Base-by-base conservation (phyloP, 2,888 invertebrate species). In the Torymus tubicola region DNA sequence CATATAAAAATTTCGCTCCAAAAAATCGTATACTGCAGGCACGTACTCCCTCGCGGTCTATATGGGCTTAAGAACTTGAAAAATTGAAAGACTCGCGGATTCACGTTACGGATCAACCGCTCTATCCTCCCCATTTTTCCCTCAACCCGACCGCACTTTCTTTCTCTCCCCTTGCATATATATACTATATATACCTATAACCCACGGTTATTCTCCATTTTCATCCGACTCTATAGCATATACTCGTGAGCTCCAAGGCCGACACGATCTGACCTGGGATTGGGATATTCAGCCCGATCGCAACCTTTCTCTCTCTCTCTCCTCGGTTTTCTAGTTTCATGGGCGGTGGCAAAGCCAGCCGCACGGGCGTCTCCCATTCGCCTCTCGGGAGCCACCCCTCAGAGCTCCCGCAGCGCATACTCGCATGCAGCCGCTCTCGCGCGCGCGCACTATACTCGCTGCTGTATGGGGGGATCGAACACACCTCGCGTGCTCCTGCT, bases 371-470 rank as follows among this genome's bases (percentile, higher is more conserved):
- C 86, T 87, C 88, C 88, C 87, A 88, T 89, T 89, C 88, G 89
- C 87, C 86, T 87, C 86, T 85, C 86, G 84, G 86, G 87, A 86
- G 85, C 88, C 88, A 88, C 88, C 89, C 89, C 87, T 87, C 87
- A 16, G 69, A 78, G 68, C 60, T 57, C n/a, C 31, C 53, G 53
- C 24, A 53, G 42, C 60, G 69, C 64, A 74, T 55, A n/a, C 70
- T 24, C 73, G 68, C 53, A 24, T 55, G 68, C 68, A 68, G 10
- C 18, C 31, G 65, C n/a, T 31, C 31, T 3, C 31, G 42, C 42
- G 42, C 42, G 42, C 42, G 42, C 42, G 10, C 42, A 21, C 21
- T 21, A 42, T 31, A 42, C 42, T 42, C 5, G 42, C 42, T 8
- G 55, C 52, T 2, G 69, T n/a, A n/a, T 14, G 69, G 72, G 72